Evolutionary conservation across 1,140 invertebrate genomes (phyloP).

Genomic region (Lordiphosa clarofinis): DNA sequence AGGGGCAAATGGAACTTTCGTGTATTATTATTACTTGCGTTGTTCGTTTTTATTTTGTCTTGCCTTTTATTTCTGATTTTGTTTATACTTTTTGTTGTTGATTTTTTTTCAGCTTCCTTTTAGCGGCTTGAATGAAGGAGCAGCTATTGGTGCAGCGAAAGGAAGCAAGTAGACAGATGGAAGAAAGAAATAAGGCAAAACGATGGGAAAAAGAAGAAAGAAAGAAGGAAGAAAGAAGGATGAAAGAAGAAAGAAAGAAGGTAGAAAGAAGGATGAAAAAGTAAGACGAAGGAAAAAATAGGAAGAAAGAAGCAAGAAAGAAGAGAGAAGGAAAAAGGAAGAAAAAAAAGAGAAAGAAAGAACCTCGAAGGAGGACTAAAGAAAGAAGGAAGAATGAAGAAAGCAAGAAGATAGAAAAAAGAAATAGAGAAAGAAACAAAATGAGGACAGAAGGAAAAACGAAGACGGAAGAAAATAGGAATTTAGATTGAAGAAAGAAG

Average conservation of each 20-base stretch:
- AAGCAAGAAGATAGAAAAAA: too few relatives aligned
- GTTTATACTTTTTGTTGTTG: slow-evolving; percentile 18
- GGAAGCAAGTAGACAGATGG: not conserved
- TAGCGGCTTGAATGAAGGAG: too few relatives aligned
- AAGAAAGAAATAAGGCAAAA: not conserved
- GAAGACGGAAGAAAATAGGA: too few relatives aligned
- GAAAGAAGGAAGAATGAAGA: too few relatives aligned
- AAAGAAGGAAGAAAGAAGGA: not conserved
- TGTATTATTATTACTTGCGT: slow-evolving; percentile 51
- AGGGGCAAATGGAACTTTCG: slow-evolving; percentile 60
- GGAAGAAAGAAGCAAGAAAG: not conserved
- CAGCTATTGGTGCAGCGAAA: not conserved
- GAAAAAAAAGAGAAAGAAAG: too few relatives aligned
- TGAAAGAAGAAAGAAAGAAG: too few relatives aligned
- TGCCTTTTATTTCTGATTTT: slow-evolving; percentile 16
- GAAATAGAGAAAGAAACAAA: too few relatives aligned
- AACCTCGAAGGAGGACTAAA: too few relatives aligned
- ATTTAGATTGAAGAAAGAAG: too few relatives aligned
- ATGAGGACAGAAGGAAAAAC: too few relatives aligned
- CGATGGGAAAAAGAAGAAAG: not conserved
- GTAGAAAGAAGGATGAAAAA: not conserved
- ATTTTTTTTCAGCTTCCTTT: too few relatives aligned
- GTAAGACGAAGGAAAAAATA: not conserved
- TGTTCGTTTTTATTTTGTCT: slow-evolving; percentile 20
- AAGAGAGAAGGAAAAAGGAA: too few relatives aligned